Evolutionary conservation across 1,140 invertebrate species (phyloP).

Genomic region (Heliothis subflexa): DNA sequence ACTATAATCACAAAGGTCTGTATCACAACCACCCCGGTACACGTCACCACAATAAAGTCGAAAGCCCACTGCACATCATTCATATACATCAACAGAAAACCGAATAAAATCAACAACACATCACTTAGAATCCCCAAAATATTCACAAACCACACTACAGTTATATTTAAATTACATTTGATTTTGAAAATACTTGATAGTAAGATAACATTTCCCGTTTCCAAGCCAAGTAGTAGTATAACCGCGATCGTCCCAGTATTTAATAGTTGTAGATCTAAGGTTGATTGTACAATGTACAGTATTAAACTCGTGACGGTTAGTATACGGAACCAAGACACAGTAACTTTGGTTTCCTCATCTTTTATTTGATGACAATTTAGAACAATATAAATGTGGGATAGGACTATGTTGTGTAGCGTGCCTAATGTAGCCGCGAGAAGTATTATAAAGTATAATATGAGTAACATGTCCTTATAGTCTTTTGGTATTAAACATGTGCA

Average conservation of each 20-base stretch:
- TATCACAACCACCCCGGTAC: background rate
- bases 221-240: background rate
- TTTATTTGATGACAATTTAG: background rate
- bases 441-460: background rate
- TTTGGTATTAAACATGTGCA: background rate
- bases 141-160: background rate
- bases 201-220: background rate
- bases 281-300: background rate
- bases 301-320: background rate
- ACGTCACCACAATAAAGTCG: background rate
- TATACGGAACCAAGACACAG: background rate
- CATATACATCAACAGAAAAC: background rate
- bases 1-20: background rate
- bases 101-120: conserved; percentile 5
- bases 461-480: background rate
- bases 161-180: background rate
- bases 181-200: background rate
- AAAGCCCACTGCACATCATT: background rate
- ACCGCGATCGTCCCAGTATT: background rate
- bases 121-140: background rate
- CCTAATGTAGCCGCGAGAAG: background rate
- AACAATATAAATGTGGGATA: background rate
- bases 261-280: background rate
- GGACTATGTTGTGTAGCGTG: background rate
- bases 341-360: background rate